Evolutionary conservation across 2,797 vertebrate species (phyloP).

Genomic region (Anguilla obscura): DNA sequence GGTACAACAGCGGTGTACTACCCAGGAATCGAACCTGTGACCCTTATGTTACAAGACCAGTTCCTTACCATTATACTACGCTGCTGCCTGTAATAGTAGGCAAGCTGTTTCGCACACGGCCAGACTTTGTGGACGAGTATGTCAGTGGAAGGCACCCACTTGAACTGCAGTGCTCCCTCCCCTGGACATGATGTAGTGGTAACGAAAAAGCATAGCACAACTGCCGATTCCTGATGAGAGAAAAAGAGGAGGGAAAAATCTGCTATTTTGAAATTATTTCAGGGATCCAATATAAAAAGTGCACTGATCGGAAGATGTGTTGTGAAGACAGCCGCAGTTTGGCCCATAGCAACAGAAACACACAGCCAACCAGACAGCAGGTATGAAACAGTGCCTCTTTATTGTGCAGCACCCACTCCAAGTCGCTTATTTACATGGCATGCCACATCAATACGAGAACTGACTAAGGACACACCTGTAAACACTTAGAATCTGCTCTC

Average conservation of each 20-base stretch:
- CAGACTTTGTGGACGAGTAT: too few species aligned
- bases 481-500: constrained; percentile 72
- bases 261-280: not conserved
- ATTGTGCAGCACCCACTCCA: constrained; percentile 77
- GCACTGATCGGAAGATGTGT: not conserved
- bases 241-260: not conserved
- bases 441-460: constrained; percentile 82
- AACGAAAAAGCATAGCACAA: not conserved
- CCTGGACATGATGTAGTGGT: not conserved
- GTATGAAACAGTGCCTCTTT: constrained; percentile 81
- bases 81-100: too few species aligned
- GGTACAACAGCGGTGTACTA: too few species aligned
- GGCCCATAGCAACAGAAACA: not conserved
- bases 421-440: constrained; percentile 86
- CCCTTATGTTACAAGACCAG: too few species aligned
- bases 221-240: not conserved
- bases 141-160: not conserved
- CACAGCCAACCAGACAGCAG: not conserved
- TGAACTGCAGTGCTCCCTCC: not conserved
- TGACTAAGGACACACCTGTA: constrained; percentile 73
- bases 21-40: too few species aligned
- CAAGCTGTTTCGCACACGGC: too few species aligned
- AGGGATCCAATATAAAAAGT: not conserved
- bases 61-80: too few species aligned
- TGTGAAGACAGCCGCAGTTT: not conserved